A percentile compares a stretch with the other conserved stretches of the same genome.
phyloP scores from a whole-genome alignment of 2,888 invertebrate genomes.

The Crematogaster levior region DNA sequence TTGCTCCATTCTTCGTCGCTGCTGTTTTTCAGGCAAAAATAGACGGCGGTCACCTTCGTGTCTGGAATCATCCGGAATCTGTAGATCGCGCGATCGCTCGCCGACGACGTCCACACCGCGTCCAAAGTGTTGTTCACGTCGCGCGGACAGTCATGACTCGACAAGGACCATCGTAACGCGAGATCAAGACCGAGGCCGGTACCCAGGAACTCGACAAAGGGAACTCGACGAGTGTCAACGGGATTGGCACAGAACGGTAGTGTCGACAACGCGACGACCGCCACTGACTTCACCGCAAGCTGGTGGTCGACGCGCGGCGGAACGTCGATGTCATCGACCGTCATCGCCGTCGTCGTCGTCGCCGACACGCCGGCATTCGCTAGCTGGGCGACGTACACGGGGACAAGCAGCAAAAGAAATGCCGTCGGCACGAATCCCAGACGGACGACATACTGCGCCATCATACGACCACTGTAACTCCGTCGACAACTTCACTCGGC shows the following conservation, averaged over 20 bases:
- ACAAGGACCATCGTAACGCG: constrained; percentile 75
- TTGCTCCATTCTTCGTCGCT: constrained; percentile 74
- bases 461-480: constrained; percentile 81
- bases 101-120: constrained; percentile 62
- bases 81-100: constrained; percentile 73
- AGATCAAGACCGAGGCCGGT: constrained; percentile 70
- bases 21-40: constrained; percentile 78
- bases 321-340: background rate
- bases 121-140: constrained; percentile 65
- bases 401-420: constrained; percentile 78
- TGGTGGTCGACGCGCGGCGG: constrained; percentile 38
- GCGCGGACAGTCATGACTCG: constrained; percentile 62
- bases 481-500: constrained; percentile 76
- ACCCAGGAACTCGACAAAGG: constrained; percentile 72
- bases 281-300: constrained; percentile 68
- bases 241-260: background rate
- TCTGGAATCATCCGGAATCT: constrained; percentile 68
- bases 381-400: constrained; percentile 73
- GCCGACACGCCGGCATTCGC: constrained; percentile 70
- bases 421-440: constrained; percentile 76
- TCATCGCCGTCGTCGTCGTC: background rate
- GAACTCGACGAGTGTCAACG: background rate
- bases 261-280: background rate
- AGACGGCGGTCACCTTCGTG: constrained; percentile 78
- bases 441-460: constrained; percentile 83